Conservation (phyloP, 1,140 invertebrate species). For the Maconellicoccus hirsutus region DNA sequence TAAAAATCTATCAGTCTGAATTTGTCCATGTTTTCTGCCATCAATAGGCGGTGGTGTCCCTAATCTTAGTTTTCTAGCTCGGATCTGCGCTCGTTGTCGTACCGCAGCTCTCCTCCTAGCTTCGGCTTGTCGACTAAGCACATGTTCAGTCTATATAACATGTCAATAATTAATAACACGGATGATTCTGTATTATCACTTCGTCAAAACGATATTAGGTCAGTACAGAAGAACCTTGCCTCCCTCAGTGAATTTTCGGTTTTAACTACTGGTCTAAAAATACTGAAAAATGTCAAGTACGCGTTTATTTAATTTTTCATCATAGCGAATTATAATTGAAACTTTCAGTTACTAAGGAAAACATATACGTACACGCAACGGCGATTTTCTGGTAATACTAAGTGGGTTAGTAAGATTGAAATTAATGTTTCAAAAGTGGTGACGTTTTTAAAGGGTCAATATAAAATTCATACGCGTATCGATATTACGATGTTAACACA, state of each 20-base stretch:
- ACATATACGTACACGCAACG: background rate
- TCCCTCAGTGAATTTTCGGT: no score
- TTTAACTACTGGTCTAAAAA: background rate
- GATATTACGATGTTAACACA: background rate
- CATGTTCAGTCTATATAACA: conserved; percentile 36
- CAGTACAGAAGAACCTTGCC: no score
- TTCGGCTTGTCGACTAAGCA: conserved; percentile 44
- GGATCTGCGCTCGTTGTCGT: conserved; percentile 40
- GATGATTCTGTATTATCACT: no score
- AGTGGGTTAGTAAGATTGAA: conserved; percentile 1
- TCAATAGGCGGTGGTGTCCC: conserved; percentile 57
- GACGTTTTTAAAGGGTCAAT: background rate
- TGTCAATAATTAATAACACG: no score
- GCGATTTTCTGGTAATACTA: background rate
- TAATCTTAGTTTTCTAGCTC: conserved; percentile 39
- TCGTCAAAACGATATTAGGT: no score
- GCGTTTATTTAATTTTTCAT: background rate
- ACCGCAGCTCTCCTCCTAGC: conserved; percentile 46
- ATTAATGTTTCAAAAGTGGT: background rate
- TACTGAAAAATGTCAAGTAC: conserved; percentile 2
- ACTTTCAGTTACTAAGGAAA: conserved; percentile 9
- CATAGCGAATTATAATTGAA: background rate
- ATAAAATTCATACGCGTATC: background rate
- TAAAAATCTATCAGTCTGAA: conserved; percentile 78
- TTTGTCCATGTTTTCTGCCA: conserved; percentile 64